Base-by-base conservation (phyloP, 1,140 invertebrate species). In the Monochamus saltuarius region DNA sequence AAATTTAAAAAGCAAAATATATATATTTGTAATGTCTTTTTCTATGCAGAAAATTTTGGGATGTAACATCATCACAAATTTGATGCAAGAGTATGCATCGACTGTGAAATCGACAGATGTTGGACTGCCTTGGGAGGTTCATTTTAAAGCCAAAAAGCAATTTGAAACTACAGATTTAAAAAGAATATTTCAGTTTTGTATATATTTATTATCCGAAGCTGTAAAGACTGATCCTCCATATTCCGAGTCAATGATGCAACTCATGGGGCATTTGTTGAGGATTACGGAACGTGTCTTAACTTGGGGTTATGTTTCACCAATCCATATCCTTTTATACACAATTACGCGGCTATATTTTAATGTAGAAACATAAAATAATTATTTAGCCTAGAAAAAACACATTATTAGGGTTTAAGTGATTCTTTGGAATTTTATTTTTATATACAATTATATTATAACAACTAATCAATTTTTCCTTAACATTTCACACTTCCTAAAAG, bases 1-100 rank as follows among this genome's bases (percentile, higher is more conserved):
- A n/a, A n/a, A n/a, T n/a, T n/a, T 29, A 42, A 42, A 13, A 42
- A 40, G 4, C 11, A 42, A 39, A 39, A 11, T 42, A 8, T 10
- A 42, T n/a, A 13, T 42, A 6, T 42, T 42, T 42, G 6, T 8
- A 42, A 42, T 42, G 11, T 42, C 1, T 42, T 42, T 6, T 42
- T 42, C 16, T 42, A 42, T 4, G 2, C 39, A 89, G 80, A 85
- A 87, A 82, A 78, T 87, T 56, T 73, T 94, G 36, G 91, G 90
- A 8, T 94, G 92, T 71, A 87, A 88, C 56, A 84, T 95, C 56
- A 85, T 95, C 62, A 82, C 86, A 50, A 85, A 90, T 8, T 78
- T 95, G 38, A 85, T 95, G 78, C 89, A 91, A 83, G 93, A 96
- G 78, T 94, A 92, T 81, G 87, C 89, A 42, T 89, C 84, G 38